Conservation (phyloP, 2,888 invertebrate species). For the Eurytoma adleriae region DNA sequence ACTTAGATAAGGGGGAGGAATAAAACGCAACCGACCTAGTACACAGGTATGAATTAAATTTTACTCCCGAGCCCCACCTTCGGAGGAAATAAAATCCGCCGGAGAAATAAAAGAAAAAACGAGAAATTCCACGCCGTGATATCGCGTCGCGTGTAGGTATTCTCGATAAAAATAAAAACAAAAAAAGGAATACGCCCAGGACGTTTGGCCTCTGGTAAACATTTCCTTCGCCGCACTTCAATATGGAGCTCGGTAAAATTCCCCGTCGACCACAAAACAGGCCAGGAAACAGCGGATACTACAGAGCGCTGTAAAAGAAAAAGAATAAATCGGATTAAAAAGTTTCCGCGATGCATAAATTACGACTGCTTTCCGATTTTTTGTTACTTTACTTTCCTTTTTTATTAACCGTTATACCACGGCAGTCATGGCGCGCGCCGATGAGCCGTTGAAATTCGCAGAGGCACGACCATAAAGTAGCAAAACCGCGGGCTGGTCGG, state of each 20-base stretch:
- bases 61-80: too few species aligned
- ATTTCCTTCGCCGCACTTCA: conserved; percentile 14
- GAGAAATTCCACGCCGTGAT: too few species aligned
- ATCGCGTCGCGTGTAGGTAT: neutral
- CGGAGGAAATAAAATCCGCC: too few species aligned
- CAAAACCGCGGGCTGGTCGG: conserved; percentile 19
- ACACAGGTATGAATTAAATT: too few species aligned
- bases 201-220: neutral
- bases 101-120: too few species aligned
- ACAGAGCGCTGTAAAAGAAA: conserved; percentile 1
- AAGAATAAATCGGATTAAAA: conserved; percentile 13
- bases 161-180: conserved; percentile 7
- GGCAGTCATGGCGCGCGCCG: neutral
- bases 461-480: conserved; percentile 27
- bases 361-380: conserved; percentile 1
- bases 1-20: too few species aligned
- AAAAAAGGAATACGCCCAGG: neutral
- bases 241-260: conserved; percentile 28
- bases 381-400: neutral
- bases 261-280: neutral
- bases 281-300: too few species aligned
- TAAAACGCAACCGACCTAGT: too few species aligned
- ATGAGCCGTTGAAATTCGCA: conserved; percentile 37
- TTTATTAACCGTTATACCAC: too few species aligned
- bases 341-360: conserved; percentile 1